Evolutionary conservation across 1,140 invertebrate species (phyloP).

Genomic region (Ganaspis sp.): DNA sequence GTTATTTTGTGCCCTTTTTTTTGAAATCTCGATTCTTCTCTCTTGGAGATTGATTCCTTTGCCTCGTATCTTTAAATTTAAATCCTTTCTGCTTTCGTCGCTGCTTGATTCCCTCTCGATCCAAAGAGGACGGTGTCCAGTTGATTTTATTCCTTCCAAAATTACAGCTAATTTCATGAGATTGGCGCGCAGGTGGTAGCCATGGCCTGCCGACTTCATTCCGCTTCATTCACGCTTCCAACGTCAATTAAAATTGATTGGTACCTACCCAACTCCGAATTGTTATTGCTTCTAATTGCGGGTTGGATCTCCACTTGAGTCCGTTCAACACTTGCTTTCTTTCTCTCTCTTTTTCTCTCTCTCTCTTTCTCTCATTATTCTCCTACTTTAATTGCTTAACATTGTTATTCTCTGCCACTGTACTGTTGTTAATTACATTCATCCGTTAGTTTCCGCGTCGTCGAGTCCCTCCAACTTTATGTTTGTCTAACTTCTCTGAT

Average conservation of each 20-base stretch:
- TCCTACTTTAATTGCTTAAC: conserved; percentile 44
- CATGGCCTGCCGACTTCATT: conserved; percentile 41
- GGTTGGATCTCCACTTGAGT: conserved; percentile 45
- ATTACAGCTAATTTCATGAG: conserved; percentile 46
- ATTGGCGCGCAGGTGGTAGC: conserved; percentile 42
- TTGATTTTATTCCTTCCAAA: conserved; percentile 37
- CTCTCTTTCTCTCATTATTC: conserved; percentile 23
- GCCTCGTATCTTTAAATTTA: conserved; percentile 42
- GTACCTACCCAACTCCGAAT: conserved; percentile 46
- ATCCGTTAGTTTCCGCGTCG: conserved; percentile 27
- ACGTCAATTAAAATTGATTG: conserved; percentile 62
- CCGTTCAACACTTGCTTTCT: background rate
- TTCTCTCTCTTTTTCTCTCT: conserved; percentile 12
- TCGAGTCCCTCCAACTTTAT: background rate
- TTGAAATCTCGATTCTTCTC: conserved; percentile 13
- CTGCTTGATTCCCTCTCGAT: conserved; percentile 20
- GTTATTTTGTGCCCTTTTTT: background rate
- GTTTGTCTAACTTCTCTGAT: conserved; percentile 8
- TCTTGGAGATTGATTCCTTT: background rate
- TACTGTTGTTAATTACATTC: conserved; percentile 46
- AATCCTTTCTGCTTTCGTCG: conserved; percentile 26
- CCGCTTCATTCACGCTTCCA: conserved; percentile 43
- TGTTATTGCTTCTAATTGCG: conserved; percentile 59
- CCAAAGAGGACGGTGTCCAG: conserved; percentile 23
- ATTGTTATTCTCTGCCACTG: conserved; percentile 32